Evolutionary conservation across 2,888 invertebrate species (phyloP), one percentile per base, ranked within the genome.

Genomic region (Lapara coniferarum): DNA sequence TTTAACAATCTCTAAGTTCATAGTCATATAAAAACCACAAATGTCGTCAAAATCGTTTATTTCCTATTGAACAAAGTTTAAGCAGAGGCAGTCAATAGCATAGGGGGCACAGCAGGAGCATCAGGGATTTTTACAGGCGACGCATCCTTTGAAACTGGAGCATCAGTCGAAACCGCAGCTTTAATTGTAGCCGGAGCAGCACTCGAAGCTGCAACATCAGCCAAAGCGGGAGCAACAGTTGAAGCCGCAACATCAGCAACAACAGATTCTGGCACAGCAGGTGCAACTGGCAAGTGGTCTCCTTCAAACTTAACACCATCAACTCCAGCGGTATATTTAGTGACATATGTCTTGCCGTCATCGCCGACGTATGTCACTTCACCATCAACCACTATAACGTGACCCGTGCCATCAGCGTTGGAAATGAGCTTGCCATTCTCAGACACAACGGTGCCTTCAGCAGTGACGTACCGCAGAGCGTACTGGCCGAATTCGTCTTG

Each of bases 301-400:
- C 84, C 85, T 70, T 85, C 83, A 10, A 83, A 80, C 37, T 83
- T 82, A 53, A 72, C 73, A 8, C 90, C 90, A 59, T 89, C 81
- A 6, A 84, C 74, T 2, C 87, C 89, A 1, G 90, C 85, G 13
- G 77, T 78, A 76, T 88, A 90, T 72, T 85, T 87, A 3, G 87
- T 87, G 58, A 85, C 74, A 75, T 89, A 88, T n/a, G 78, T 82
- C 75, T 87, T 79, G 53, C 89, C 90, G 66, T 89, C 87, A 16
- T 85, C 83, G 0, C 86, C 84, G 3, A 87, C 77, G 79, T 80
- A 90, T 13, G 84, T 83, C 52, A 83, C 82, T 73, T 89, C 84
- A 3, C 89, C 89, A 67, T 89, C 87, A 1, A 81, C 72, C 13
- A 87, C 77, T 51, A 89, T 81, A 8, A 87, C 88, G 57, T 84